phyloP scores from a whole-genome alignment of 2,797 vertebrate genomes.

The Amazonetta brasiliensis region DNA sequence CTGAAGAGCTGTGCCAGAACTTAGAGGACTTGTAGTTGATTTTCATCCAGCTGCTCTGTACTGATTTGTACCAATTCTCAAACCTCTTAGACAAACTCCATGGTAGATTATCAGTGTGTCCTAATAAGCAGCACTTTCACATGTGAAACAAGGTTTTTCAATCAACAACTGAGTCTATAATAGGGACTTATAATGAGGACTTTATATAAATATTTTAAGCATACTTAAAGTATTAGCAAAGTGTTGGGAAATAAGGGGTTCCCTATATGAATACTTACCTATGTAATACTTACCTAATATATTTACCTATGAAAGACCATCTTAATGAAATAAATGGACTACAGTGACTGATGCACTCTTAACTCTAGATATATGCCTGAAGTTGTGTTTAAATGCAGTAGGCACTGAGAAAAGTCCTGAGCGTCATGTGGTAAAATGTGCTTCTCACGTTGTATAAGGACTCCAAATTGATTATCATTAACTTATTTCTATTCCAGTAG shows the following conservation, averaged over 20 bases:
- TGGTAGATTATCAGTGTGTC: not conserved
- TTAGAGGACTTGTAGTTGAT: not conserved
- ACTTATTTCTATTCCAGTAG: not conserved
- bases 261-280: not conserved
- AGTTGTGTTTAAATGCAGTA: not conserved
- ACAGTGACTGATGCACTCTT: not conserved
- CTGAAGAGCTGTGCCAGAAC: not conserved
- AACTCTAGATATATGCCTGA: not conserved
- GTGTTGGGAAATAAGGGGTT: not conserved
- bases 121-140: not conserved
- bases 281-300: not conserved
- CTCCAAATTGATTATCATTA: not conserved
- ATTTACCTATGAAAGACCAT: not conserved
- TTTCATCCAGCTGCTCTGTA: not conserved
- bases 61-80: not conserved
- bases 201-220: not conserved
- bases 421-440: rapidly evolving
- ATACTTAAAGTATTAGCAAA: not conserved
- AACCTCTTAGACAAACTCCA: not conserved
- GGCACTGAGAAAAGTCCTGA: not conserved
- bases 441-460: not conserved
- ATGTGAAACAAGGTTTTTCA: not conserved
- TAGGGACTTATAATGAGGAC: not conserved
- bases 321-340: not conserved
- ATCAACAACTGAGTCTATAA: not conserved